Evolutionary conservation across 1,140 invertebrate genomes (phyloP), one percentile per base, ranked within the genome.

Genomic region (Stegodyphus mimosarum): DNA sequence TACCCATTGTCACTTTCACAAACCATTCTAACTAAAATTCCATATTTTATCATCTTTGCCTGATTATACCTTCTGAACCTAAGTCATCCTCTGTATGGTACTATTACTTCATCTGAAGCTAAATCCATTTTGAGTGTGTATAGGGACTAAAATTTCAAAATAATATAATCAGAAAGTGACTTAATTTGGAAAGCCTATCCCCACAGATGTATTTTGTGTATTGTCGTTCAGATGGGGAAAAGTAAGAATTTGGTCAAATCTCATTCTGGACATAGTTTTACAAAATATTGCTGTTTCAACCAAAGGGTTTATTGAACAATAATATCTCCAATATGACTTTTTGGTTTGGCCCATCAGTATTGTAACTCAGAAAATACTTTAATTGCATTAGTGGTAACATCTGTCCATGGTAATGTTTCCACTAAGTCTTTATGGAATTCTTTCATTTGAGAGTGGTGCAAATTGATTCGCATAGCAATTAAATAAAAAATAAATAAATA

Each of bases 1-100:
- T n/a, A n/a, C n/a, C 70, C 48, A 72, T 9, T 13, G 11, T 72
- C 70, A 72, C 70, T 72, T 72, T 72, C 70, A 72, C 17, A 72
- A 72, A 72, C 6, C 70, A 72, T 72, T 72, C 70, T 72, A 9
- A 72, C 49, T n/a, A 72, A 72, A 72, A 72, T 72, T 51, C 70
- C 50, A 17, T 49, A 49, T 13, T 72, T 72, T n/a, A 9, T 48
- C 49, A 49, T 51, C 50, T 51, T 72, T n/a, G 10, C 33, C 48
- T 6, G 70, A 33, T 72, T 51, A 9, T 48, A 72, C 10, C 11
- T 15, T 7, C 66, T 67, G 7, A 67, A 17, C 6, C 70, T 72
- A 33, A 72, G 33, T 7, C 70, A 33, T 72, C 70, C 70, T 72
- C 13, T 72, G 33, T 13, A 72, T 49, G 70, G 70, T 72, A 72